A percentile compares a stretch with the other conserved stretches of the same genome.
Conservation (phyloP, 2,888 invertebrate species). For the Habrosyne pyritoides region DNA sequence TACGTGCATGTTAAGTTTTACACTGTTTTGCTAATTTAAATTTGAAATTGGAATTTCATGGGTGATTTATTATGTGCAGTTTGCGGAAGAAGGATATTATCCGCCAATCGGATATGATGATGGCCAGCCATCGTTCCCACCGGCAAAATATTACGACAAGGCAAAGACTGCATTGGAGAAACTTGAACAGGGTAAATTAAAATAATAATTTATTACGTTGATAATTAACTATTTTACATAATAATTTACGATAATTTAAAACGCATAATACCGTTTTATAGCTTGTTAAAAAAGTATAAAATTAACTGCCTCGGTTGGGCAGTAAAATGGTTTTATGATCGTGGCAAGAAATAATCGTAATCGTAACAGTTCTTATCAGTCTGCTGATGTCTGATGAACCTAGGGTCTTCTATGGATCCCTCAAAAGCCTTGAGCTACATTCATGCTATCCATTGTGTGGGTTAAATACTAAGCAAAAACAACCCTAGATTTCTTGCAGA, state of each 20-base stretch:
- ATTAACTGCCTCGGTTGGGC: not conserved
- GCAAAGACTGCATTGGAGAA: constrained; percentile 55
- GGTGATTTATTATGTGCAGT: constrained; percentile 37
- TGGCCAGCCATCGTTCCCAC: constrained; percentile 13
- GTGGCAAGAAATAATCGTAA: not conserved
- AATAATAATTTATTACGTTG: no score
- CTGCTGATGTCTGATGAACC: not conserved
- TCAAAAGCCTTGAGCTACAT: no score
- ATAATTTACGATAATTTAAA: not conserved
- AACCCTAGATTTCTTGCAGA: no score
- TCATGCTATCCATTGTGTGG: no score
- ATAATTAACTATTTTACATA: not conserved
- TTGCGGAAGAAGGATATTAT: constrained; percentile 56
- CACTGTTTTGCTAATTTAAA: constrained; percentile 12
- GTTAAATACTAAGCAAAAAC: no score
- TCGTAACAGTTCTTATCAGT: no score
- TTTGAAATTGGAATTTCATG: constrained; percentile 14
- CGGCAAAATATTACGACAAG: constrained; percentile 2
- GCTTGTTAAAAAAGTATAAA: not conserved
- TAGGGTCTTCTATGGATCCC: not conserved
- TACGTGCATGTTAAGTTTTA: constrained; percentile 37
- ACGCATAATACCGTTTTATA: not conserved
- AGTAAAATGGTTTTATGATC: not conserved
- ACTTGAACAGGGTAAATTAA: constrained; percentile 59
- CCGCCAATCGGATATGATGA: constrained; percentile 47